Percentiles rank a stretch among this genome's conserved stretches.
phyloP scores from a whole-genome alignment of 2,888 invertebrate genomes.

The Galeopsomyia nigrocyanea region DNA sequence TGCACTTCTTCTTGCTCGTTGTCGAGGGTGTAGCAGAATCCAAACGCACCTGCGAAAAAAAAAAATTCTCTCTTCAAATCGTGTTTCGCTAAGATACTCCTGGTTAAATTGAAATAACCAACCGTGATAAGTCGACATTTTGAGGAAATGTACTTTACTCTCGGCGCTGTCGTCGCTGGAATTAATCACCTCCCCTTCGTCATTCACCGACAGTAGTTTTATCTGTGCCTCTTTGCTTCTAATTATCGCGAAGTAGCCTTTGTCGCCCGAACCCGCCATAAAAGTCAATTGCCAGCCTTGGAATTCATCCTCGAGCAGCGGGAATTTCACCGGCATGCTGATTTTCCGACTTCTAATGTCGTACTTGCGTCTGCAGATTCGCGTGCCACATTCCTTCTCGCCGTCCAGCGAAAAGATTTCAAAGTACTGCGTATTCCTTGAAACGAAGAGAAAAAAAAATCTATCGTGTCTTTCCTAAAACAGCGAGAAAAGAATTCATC shows the following conservation, averaged over 20 bases:
- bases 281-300: slow-evolving; percentile 5
- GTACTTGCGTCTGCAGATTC: slow-evolving; percentile 21
- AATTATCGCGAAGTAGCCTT: slow-evolving; percentile 8
- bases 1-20: not conserved
- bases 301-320: not conserved
- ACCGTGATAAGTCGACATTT: slow-evolving; percentile 20
- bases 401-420: slow-evolving; percentile 27
- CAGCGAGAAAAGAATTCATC: not conserved
- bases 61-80: no score
- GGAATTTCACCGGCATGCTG: slow-evolving; percentile 16
- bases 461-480: not conserved
- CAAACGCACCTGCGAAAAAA: slow-evolving; percentile 18
- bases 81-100: no score
- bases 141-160: not conserved
- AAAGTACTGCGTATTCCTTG: slow-evolving; percentile 7
- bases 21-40: slow-evolving; percentile 18
- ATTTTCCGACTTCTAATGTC: not conserved
- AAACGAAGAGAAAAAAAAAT: not conserved
- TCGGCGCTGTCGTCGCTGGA: slow-evolving; percentile 4
- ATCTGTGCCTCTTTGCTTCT: not conserved
- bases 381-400: slow-evolving; percentile 17
- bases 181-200: not conserved
- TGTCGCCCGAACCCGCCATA: not conserved
- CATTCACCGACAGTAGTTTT: slow-evolving; percentile 7
- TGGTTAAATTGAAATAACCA: not conserved